Conservation (phyloP, 2,797 vertebrate species). For the Rhodeus uyekii region DNA sequence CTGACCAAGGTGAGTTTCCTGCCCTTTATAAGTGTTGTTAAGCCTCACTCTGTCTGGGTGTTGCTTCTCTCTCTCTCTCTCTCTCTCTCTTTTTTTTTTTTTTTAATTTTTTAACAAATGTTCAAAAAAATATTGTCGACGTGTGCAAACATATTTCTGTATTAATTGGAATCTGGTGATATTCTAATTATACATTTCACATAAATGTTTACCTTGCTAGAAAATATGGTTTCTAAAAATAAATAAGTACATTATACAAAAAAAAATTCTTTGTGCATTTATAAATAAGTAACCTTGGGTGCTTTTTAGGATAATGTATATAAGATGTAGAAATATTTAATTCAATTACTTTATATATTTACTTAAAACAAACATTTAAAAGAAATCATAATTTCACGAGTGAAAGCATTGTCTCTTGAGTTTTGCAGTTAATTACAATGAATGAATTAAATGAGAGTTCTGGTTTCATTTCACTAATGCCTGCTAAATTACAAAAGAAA, state of each 20-base stretch:
- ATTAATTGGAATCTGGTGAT: background rate
- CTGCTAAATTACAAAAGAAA: background rate
- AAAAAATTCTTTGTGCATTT: background rate
- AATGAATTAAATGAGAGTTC: background rate
- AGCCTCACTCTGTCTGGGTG: background rate
- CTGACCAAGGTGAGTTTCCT: slow-evolving; percentile 81
- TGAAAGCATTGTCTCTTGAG: background rate
- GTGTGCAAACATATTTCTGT: background rate
- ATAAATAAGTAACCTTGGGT: background rate
- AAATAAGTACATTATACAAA: too few relatives aligned
- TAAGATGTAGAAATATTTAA: too few relatives aligned
- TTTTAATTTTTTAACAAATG: too few relatives aligned
- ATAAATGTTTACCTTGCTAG: background rate
- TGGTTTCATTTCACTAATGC: background rate
- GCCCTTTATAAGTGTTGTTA: background rate
- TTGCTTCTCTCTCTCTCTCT: too few relatives aligned
- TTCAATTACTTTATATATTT: too few relatives aligned
- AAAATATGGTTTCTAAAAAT: background rate
- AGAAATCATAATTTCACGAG: background rate
- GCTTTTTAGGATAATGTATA: background rate
- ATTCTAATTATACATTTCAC: background rate
- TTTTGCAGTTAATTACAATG: background rate
- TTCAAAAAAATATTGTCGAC: background rate
- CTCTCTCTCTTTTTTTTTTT: too few relatives aligned
- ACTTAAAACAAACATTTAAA: too few relatives aligned